phyloP scores from a whole-genome alignment of 2,888 invertebrate species.

The Drosophila lacicola region DNA sequence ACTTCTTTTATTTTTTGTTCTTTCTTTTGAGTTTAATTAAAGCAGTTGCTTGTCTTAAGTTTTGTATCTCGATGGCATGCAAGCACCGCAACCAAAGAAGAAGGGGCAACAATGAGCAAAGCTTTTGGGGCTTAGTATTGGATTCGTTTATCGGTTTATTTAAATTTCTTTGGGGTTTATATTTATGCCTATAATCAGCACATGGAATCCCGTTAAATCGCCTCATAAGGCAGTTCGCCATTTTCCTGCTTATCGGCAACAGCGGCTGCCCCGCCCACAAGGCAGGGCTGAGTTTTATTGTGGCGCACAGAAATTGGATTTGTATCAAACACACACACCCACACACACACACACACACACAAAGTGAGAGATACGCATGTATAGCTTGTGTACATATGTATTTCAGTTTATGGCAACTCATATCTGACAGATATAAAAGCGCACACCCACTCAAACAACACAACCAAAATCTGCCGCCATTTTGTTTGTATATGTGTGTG shows the following conservation, averaged over 20 bases:
- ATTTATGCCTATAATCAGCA: slow-evolving; percentile 79
- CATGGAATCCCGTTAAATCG: slow-evolving; percentile 81
- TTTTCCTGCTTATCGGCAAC: slow-evolving; percentile 75
- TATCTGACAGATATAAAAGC: slow-evolving; percentile 80
- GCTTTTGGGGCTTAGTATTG: slow-evolving; percentile 59
- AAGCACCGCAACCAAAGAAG: slow-evolving; percentile 12
- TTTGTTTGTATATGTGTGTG: slow-evolving; percentile 27
- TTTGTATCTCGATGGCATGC: slow-evolving; percentile 53
- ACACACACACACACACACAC: slow-evolving; percentile 19
- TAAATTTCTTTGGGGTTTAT: slow-evolving; percentile 72
- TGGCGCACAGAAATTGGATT: slow-evolving; percentile 77
- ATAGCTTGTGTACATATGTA: slow-evolving; percentile 34
- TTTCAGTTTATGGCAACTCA: slow-evolving; percentile 80
- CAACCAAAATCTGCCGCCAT: slow-evolving; percentile 41
- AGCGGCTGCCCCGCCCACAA: slow-evolving; percentile 51
- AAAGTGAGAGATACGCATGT: slow-evolving; percentile 25
- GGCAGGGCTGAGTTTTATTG: slow-evolving; percentile 67
- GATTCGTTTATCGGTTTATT: slow-evolving; percentile 79
- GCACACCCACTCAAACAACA: slow-evolving; percentile 16
- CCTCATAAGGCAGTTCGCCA: slow-evolving; percentile 79
- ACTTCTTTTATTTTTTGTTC: slow-evolving; percentile 28
- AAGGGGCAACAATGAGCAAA: slow-evolving; percentile 20
- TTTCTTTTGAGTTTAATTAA: slow-evolving; percentile 64
- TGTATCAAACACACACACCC: slow-evolving; percentile 59
- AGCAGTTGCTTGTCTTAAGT: slow-evolving; percentile 72